A percentile compares a stretch with the other conserved stretches of the same genome.
phyloP scores from a whole-genome alignment of 2,888 invertebrate species.

The Orchestes rusci region DNA sequence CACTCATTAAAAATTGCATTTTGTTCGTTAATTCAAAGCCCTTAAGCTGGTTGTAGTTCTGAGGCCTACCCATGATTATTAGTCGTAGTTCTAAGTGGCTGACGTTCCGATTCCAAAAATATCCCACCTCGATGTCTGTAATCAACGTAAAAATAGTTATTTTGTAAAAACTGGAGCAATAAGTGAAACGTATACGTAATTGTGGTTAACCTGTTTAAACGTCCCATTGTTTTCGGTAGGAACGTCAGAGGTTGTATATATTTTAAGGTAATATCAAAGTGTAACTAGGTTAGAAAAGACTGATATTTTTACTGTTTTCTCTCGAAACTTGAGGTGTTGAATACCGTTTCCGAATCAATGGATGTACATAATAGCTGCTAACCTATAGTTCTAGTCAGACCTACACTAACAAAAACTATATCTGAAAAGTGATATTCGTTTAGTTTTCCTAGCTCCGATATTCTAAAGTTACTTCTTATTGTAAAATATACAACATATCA shows the following conservation, averaged over 20 bases:
- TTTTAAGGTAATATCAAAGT: no score
- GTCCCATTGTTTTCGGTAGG: no score
- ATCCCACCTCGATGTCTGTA: background rate
- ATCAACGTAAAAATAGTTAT: no score
- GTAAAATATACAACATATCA: background rate
- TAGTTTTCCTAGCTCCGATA: background rate
- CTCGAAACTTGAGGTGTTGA: background rate
- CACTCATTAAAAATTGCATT: no score
- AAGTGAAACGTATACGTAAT: slow-evolving; percentile 18
- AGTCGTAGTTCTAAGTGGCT: background rate
- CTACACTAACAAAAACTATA: no score
- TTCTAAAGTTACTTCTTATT: background rate
- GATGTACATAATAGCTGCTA: no score
- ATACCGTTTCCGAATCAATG: no score
- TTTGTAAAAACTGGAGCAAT: no score
- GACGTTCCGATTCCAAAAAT: background rate
- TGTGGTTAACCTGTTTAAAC: slow-evolving; percentile 5
- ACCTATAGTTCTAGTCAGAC: background rate
- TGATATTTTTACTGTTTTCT: background rate
- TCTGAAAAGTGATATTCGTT: background rate
- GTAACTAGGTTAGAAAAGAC: background rate
- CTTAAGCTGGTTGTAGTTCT: slow-evolving; percentile 15
- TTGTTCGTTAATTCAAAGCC: background rate
- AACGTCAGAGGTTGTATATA: no score
- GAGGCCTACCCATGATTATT: slow-evolving; percentile 22